These are phyloP conservation scores for Nemotelus nigrinus DNA, from an alignment of 2,888 invertebrate species.

Conservation along the genomic window DNA sequence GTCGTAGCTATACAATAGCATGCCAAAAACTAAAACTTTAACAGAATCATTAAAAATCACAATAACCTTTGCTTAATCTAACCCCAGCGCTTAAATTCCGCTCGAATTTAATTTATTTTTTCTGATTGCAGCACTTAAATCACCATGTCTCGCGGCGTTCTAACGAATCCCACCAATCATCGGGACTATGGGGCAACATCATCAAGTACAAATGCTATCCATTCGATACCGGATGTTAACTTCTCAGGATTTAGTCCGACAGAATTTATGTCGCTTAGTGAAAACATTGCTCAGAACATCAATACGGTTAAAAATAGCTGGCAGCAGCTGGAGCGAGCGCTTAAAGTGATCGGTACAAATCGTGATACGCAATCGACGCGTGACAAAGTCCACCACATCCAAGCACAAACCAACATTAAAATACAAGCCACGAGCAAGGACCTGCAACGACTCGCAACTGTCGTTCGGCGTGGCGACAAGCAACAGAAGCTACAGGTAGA, in stretches of 20 bases:
- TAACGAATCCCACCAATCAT: slow-evolving; percentile 51
- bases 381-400: slow-evolving; percentile 77
- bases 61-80: too few species aligned
- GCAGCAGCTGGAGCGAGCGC: slow-evolving; percentile 76
- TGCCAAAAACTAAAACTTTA: too few species aligned
- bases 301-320: slow-evolving; percentile 80
- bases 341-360: slow-evolving; percentile 78
- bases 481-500: slow-evolving; percentile 86
- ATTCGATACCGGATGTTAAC: slow-evolving; percentile 72
- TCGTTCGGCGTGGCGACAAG: slow-evolving; percentile 78
- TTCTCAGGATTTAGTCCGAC: slow-evolving; percentile 77
- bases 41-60: too few species aligned
- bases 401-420: slow-evolving; percentile 78
- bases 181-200: slow-evolving; percentile 63
- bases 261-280: slow-evolving; percentile 81
- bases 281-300: slow-evolving; percentile 83
- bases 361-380: slow-evolving; percentile 76
- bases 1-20: too few species aligned
- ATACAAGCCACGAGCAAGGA: slow-evolving; percentile 79
- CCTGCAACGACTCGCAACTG: slow-evolving; percentile 75
- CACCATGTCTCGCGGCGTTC: slow-evolving; percentile 39
- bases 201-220: slow-evolving; percentile 54
- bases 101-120: not conserved
- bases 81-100: not conserved
- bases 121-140: slow-evolving; percentile 23